Base-by-base conservation (phyloP, 1,140 invertebrate genomes). In the Heliconius himera region DNA sequence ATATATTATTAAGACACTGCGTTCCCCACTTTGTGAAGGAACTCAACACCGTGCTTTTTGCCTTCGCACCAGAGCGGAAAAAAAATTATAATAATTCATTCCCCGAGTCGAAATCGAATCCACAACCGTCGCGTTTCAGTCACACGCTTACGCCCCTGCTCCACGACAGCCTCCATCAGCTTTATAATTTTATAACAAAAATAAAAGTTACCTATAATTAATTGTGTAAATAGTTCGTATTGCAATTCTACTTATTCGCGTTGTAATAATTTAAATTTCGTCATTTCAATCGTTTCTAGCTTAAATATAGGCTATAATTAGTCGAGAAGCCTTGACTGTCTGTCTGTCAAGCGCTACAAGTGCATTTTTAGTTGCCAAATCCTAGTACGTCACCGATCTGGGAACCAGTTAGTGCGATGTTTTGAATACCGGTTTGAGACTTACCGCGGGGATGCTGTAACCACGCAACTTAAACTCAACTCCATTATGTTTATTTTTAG, bases 271-370 rank as follows among this genome's bases (percentile, higher is more conserved):
- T 75, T 56, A 41, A 66, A 71, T 76, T 76, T 76, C 75, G 66
- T 76, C 66, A 76, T 76, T 76, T 51, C 29, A 75, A 36, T 56
- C 49, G 74, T 75, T 49, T 71, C 66, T 76, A 76, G 60, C 66
- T 70, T 60, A 75, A 60, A 75, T 60, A 75, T 60, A 20, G 51
- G 51, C 49, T 38, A 36, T 75, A 75, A 75, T 75, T 75, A 75
- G 33, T 60, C 41, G 9, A 29, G n/a, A 51, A 66, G 29, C 75
- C 75, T 76, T 76, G 75, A 76, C 22, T 76, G 56, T 49, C 60
- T 76, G 36, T 49, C 60, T 33, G 75, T 76, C 66, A 70, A 60
- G 20, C 66, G 51, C 5, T 66, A 72, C 70, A 72, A 72, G 36
- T 72, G 70, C 36, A 38, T 41, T 41, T 33, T 70, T 13, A 46